phyloP scores from a whole-genome alignment of 2,888 invertebrate species.

The Hydroisotoma schaefferi region DNA sequence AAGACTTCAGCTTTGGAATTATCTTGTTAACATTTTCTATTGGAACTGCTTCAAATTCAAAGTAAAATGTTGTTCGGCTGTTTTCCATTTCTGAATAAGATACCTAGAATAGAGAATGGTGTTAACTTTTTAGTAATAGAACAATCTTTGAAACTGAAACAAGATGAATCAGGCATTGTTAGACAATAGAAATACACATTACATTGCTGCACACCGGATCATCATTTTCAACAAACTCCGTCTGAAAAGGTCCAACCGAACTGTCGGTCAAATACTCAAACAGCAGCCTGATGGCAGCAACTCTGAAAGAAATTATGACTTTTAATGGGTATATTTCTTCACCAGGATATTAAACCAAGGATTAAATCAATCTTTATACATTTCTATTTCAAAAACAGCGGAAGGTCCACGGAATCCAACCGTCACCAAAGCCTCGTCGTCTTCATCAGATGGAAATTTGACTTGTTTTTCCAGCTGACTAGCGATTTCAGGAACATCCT shows the following conservation, averaged over 20 bases:
- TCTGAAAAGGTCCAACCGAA: constrained; percentile 79
- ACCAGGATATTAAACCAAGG: not conserved
- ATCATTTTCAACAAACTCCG: constrained; percentile 74
- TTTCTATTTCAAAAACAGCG: constrained; percentile 57
- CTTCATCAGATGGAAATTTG: constrained; percentile 67
- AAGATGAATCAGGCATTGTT: no score
- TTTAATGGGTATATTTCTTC: not conserved
- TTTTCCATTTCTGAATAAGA: constrained; percentile 69
- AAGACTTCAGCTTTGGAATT: constrained; percentile 57
- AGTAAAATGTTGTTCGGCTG: constrained; percentile 64
- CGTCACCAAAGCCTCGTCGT: constrained; percentile 61
- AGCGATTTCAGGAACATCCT: constrained; percentile 63
- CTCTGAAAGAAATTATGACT: constrained; percentile 18
- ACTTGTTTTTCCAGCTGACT: constrained; percentile 59
- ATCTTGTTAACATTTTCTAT: constrained; percentile 63
- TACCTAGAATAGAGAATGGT: constrained; percentile 57
- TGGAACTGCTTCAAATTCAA: constrained; percentile 73
- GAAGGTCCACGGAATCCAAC: constrained; percentile 79
- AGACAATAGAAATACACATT: constrained; percentile 49
- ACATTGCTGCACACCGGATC: constrained; percentile 69
- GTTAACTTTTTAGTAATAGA: constrained; percentile 1
- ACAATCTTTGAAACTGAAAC: no score
- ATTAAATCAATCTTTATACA: constrained; percentile 40
- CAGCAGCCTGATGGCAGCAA: constrained; percentile 54
- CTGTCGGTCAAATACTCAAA: constrained; percentile 80